These are phyloP conservation scores for Chaunax sp. DNA, from an alignment of 2,797 vertebrate genomes.

Conservation along the genomic window DNA sequence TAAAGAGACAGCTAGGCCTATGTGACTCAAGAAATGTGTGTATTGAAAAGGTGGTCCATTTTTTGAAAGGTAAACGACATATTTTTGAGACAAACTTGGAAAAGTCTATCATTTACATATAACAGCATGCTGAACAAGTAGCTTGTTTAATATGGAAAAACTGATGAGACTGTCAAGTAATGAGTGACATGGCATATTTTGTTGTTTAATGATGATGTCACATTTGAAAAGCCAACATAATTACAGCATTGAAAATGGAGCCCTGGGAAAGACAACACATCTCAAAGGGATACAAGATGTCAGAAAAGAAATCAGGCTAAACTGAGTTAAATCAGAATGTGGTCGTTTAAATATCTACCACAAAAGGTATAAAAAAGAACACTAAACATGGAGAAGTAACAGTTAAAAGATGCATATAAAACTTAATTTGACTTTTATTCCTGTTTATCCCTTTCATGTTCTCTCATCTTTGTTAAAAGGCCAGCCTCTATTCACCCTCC, in stretches of 20 bases:
- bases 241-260: not conserved
- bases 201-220: rapidly evolving
- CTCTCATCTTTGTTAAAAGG: constrained; percentile 14
- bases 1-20: not conserved
- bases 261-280: not conserved
- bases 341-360: too few species aligned
- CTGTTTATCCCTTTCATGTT: not conserved
- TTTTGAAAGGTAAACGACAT: not conserved
- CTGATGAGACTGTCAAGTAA: not conserved
- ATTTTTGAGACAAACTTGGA: not conserved
- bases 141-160: not conserved
- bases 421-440: not conserved
- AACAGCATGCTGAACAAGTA: not conserved
- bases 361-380: too few species aligned
- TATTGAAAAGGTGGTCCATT: not conserved
- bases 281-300: not conserved
- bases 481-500: constrained; percentile 43
- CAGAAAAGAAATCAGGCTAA: not conserved
- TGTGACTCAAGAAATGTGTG: not conserved
- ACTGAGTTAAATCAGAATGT: not conserved
- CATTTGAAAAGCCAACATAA: not conserved
- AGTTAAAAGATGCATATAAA: constrained; percentile 5
- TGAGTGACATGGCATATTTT: not conserved
- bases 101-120: not conserved
- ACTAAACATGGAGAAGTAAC: not conserved